Evolutionary conservation across 1,140 invertebrate species (phyloP).

Genomic region (Drosophila leontia): DNA sequence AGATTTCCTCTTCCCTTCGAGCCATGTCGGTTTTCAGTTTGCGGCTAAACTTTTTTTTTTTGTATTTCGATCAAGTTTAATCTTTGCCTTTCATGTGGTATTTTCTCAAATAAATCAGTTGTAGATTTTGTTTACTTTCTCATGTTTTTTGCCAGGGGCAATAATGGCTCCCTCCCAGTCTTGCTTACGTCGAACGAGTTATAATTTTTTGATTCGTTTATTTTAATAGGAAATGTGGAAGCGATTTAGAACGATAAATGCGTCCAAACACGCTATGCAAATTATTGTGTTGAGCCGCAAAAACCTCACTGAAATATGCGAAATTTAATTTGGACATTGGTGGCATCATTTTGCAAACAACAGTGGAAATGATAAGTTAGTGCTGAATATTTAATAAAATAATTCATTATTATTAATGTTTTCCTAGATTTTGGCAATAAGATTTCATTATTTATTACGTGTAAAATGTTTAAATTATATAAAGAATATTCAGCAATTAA

Average conservation of each 20-base stretch:
- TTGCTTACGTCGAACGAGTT: constrained; percentile 28
- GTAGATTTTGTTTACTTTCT: constrained; percentile 48
- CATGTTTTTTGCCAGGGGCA: constrained; percentile 20
- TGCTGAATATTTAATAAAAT: background rate
- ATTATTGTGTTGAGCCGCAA: constrained; percentile 38
- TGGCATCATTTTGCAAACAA: constrained; percentile 7
- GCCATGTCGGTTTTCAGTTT: constrained; percentile 26
- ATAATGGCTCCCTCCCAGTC: constrained; percentile 20
- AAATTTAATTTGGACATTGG: constrained; percentile 27
- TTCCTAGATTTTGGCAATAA: background rate
- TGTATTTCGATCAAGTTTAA: constrained; percentile 40
- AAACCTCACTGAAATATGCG: constrained; percentile 24
- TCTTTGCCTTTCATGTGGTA: constrained; percentile 54
- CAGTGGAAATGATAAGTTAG: background rate
- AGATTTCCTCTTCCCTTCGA: constrained; percentile 8
- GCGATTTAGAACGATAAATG: constrained; percentile 45
- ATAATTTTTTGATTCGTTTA: constrained; percentile 34
- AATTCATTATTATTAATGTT: no score
- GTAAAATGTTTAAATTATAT: background rate
- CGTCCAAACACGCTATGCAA: constrained; percentile 72
- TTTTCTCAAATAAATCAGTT: constrained; percentile 64
- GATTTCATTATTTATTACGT: background rate
- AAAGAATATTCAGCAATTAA: no score
- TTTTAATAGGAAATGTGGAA: constrained; percentile 36
- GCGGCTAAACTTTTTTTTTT: constrained; percentile 30